Evolutionary conservation across 2,113 vertebrate species (phyloP), one percentile per base, ranked within the genome.

Genomic region (Struthidea cinerea): DNA sequence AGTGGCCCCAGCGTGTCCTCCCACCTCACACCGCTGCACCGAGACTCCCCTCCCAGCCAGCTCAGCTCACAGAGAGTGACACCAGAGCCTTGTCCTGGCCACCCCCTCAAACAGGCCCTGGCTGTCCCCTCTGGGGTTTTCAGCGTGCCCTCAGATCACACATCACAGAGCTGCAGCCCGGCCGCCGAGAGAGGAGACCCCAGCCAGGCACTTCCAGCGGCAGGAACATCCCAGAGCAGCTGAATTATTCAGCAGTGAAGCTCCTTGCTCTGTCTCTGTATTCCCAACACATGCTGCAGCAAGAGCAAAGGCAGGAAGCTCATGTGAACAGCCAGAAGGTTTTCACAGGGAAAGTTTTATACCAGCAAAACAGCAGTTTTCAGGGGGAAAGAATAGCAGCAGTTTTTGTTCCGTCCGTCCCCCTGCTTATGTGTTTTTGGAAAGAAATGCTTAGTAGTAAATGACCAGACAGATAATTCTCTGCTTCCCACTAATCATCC

Each of bases 381-480:
- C 69, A 74, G 13, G 32, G 60, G 49, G 37, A 78, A 90, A 56
- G 64, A 78, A 60, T 1, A 87, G 76, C 50, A n/a, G 37, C 42
- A 56, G 42, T 24, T 93, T 91, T 92, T 87, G 65, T 80, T 92
- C 86, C 71, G 56, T 95, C 77, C 87, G 68, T 52, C 83, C 60
- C 5, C 1, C 76, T 90, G 86, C 76, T 92, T 86, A 11, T 1
- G 8, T 47, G 18, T 13, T 92, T 87, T 84, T 85, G 35, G 88
- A 80, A 96, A 81, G 67, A 93, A 92, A 81, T 81, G 37, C 71
- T 86, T 76, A 44, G 46, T 78, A 73, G 64, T 79, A 73, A 97
- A 96, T 90, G 93, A 84, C 76, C 93, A 95, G 93, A 84, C 63
- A 92, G 86, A 95, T 87, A 95, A 92, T 91, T 83, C 84, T 63